These are phyloP conservation scores for Benthochromis sp. DNA, from an alignment of 2,113 vertebrate genomes.

Conservation along the genomic window DNA sequence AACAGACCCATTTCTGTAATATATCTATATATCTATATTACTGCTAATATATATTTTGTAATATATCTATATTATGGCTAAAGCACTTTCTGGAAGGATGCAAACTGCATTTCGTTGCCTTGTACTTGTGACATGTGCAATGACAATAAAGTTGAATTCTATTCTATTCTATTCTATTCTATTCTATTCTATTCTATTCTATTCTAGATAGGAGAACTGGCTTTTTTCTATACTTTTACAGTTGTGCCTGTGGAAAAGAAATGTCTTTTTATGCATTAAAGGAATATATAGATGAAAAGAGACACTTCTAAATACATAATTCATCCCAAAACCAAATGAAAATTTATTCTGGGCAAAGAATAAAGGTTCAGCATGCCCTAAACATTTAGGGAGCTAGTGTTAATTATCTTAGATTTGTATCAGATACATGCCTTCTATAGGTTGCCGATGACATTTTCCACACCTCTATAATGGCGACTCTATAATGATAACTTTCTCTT, in stretches of 20 bases:
- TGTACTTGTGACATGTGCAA: not conserved
- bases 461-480: not conserved
- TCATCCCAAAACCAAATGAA: not conserved
- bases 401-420: not conserved
- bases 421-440: not conserved
- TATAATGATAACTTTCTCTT: not conserved
- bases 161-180: not conserved
- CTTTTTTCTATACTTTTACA: not conserved
- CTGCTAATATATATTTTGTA: rapidly evolving
- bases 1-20: not conserved
- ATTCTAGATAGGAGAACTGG: not conserved
- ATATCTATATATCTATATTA: not conserved
- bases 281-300: not conserved
- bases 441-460: not conserved
- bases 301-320: not conserved
- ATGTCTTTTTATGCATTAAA: not conserved
- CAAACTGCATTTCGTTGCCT: not conserved
- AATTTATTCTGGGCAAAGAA: not conserved
- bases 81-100: not conserved
- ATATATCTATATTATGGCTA: not conserved
- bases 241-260: not conserved
- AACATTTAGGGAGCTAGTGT: not conserved
- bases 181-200: not conserved
- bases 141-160: not conserved
- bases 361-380: not conserved